A percentile compares a stretch with the other conserved stretches of the same genome.
Conservation (phyloP, 2,888 invertebrate species). For the Seira ritae region DNA sequence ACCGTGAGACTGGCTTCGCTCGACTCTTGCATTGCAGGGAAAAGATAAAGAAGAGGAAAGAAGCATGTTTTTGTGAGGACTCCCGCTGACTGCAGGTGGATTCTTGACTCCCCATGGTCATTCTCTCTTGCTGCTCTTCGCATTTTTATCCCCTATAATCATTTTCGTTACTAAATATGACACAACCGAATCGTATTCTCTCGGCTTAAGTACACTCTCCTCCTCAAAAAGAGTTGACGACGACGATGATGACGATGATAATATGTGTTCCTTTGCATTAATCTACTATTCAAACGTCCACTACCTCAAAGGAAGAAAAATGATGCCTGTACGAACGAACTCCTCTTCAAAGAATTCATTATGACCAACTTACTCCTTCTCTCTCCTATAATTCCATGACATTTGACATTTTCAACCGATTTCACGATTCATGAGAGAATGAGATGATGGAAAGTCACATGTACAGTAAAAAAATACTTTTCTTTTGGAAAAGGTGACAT, state of each 20-base stretch:
- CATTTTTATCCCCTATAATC: constrained; percentile 54
- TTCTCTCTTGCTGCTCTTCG: constrained; percentile 52
- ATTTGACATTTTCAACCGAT: constrained; percentile 47
- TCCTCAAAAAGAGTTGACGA: background rate
- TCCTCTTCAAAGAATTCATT: background rate
- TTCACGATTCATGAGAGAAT: background rate
- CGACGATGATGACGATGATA: too few relatives aligned
- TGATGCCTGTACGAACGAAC: background rate
- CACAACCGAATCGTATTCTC: constrained; percentile 52
- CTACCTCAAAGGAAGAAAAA: background rate
- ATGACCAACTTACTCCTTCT: constrained; percentile 28
- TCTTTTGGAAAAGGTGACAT: background rate
- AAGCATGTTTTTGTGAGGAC: constrained; percentile 58
- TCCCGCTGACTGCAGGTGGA: constrained; percentile 66
- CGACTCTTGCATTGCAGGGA: constrained; percentile 36
- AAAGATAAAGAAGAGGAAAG: constrained; percentile 52
- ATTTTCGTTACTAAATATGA: constrained; percentile 64
- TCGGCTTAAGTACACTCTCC: too few relatives aligned
- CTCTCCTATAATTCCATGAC: constrained; percentile 26
- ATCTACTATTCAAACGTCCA: background rate
- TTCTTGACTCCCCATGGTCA: constrained; percentile 66
- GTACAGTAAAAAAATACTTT: background rate
- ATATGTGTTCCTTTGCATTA: background rate
- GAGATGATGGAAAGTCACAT: background rate
- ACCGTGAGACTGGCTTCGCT: constrained; percentile 45